Evolutionary conservation across 2,113 vertebrate genomes (phyloP).

Genomic region (Meles meles): DNA sequence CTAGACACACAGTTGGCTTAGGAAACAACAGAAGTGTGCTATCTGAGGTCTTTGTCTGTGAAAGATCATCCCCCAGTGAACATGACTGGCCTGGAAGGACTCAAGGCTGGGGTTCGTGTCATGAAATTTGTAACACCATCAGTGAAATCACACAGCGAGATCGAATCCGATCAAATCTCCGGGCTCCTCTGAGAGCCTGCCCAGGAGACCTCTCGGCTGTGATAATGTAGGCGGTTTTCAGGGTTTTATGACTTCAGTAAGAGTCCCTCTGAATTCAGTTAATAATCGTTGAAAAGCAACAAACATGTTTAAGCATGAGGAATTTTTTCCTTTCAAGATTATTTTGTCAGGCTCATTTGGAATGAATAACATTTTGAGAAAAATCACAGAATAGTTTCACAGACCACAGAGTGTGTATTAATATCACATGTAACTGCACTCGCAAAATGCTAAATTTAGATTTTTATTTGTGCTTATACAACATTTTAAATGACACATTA

Average conservation of each 20-base stretch:
- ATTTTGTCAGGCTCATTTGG: neutral
- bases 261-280: slow-evolving; percentile 67
- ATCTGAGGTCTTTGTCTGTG: neutral
- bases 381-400: neutral
- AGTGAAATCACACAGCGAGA: neutral
- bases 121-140: neutral
- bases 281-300: neutral
- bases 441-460: neutral
- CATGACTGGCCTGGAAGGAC: neutral
- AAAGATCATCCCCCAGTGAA: neutral
- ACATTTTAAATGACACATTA: neutral
- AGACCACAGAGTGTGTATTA: neutral
- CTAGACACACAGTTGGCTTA: neutral
- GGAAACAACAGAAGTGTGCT: neutral
- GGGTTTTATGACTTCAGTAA: slow-evolving; percentile 20
- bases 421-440: neutral
- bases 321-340: neutral
- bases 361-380: slow-evolving; percentile 14
- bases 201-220: neutral
- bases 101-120: neutral
- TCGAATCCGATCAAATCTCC: neutral
- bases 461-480: neutral
- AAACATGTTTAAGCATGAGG: slow-evolving; percentile 32
- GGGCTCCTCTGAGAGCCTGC: neutral
- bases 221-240: neutral